These are phyloP conservation scores for Carollia perspicillata DNA, from an alignment of 2,113 vertebrate genomes.

Conservation along the genomic window DNA sequence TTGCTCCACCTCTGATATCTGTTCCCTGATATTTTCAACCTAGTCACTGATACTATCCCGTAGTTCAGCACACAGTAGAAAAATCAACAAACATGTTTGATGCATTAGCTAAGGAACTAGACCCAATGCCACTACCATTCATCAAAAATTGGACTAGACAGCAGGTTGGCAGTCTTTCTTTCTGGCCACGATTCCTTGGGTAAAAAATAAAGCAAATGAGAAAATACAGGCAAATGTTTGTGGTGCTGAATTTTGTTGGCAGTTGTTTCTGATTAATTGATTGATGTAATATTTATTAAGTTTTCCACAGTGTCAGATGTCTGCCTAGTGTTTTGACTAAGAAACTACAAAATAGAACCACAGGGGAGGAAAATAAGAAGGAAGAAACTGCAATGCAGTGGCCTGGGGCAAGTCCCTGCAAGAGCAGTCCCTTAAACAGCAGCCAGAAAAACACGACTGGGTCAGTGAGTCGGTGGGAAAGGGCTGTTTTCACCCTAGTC, in stretches of 20 bases:
- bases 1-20: background rate
- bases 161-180: background rate
- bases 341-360: background rate
- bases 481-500: background rate
- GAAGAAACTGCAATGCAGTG: slow-evolving; percentile 18
- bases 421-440: background rate
- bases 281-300: slow-evolving; percentile 36
- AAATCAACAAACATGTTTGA: background rate
- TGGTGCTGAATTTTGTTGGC: background rate
- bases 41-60: background rate
- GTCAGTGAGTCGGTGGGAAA: background rate
- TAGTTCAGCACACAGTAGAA: background rate
- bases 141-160: background rate
- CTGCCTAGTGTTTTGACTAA: slow-evolving; percentile 10
- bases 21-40: background rate
- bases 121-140: background rate
- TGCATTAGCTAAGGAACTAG: background rate
- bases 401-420: background rate
- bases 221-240: slow-evolving; percentile 1
- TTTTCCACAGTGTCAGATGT: slow-evolving; percentile 1
- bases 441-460: background rate
- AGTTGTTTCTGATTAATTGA: slow-evolving; percentile 49
- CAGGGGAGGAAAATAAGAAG: background rate
- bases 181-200: background rate
- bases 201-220: slow-evolving; percentile 39